Percentiles rank a stretch among this genome's conserved stretches.
Conservation (phyloP, 1,140 invertebrate species). For the Orius insidiosus region DNA sequence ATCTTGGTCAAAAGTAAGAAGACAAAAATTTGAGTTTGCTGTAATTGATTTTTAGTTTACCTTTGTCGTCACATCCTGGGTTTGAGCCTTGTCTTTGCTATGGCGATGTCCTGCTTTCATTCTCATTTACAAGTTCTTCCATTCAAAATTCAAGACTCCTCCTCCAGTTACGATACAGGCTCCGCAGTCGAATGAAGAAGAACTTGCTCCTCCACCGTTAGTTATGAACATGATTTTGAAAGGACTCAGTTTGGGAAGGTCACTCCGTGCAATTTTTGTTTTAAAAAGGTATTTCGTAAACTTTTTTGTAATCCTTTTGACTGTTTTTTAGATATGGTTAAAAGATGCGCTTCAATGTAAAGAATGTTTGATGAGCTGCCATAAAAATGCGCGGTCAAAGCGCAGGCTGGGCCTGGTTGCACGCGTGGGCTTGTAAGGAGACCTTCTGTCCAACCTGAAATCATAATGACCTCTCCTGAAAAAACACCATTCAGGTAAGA, state of each 20-base stretch:
- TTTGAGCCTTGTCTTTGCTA: slow-evolving; percentile 80
- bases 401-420: slow-evolving; percentile 59
- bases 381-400: slow-evolving; percentile 88
- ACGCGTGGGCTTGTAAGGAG: slow-evolving; percentile 12
- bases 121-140: slow-evolving; percentile 42
- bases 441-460: slow-evolving; percentile 22
- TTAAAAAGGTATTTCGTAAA: slow-evolving; percentile 60
- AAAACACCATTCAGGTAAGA: slow-evolving; percentile 15
- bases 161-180: slow-evolving; percentile 14
- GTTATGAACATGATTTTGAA: slow-evolving; percentile 54
- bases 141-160: slow-evolving; percentile 16
- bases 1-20: not conserved
- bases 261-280: slow-evolving; percentile 79
- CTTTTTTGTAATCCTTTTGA: not conserved
- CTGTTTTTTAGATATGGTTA: slow-evolving; percentile 63
- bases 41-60: slow-evolving; percentile 31
- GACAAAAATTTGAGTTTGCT: not conserved
- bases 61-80: slow-evolving; percentile 53
- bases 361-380: slow-evolving; percentile 74
- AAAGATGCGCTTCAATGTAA: slow-evolving; percentile 83
- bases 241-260: slow-evolving; percentile 70
- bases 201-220: slow-evolving; percentile 15
- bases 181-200: slow-evolving; percentile 5
- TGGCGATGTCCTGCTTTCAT: slow-evolving; percentile 73
- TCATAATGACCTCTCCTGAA: slow-evolving; percentile 22